Base-by-base conservation (phyloP, 2,888 invertebrate genomes). In the Mesorhabditis sp. region DNA sequence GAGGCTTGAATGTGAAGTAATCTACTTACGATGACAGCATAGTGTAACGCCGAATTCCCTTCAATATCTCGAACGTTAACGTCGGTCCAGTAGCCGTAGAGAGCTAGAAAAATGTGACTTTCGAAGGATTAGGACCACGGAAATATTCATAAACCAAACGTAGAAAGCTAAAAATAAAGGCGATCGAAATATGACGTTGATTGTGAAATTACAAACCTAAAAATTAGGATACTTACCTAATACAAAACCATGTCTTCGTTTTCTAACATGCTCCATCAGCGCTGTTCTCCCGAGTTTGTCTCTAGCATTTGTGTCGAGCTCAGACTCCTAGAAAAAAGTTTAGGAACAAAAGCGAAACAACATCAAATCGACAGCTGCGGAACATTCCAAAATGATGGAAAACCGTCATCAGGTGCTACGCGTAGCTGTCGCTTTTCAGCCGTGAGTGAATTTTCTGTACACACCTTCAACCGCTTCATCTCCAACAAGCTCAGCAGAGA, bases 401-500 rank as follows among this genome's bases (percentile, higher is more conserved):
- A 28, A 28, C 1, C 1, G 28, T 28, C 28, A 28, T 28, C 28
- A 28, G 28, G 28, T 28, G 28, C 28, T 28, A 28, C 28, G 28
- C 28, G 28, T 28, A 28, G 28, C 28, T 28, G 2, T 28, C 28
- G 28, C 2, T 28, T 28, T 28, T 28, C 2, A 28, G 28, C 2
- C 28, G 1, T 28, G 28, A 28, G 28, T 28, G 28, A 28, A 28
- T 28, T 50, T n/a, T 10, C n/a, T 50, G 58, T 13, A 50, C 10
- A 2, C n/a, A 50, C 58, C 58, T 13, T 50, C n/a, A 50, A 50
- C n/a, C 58, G 7, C n/a, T 50, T 50, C 7, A 13, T 50, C n/a
- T 50, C 58, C 58, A 50, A 50, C n/a, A 50, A n/a, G n/a, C 58
- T 50, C 58, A 50, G n/a, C n/a, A 50, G 58, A 13, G 58, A 50